A percentile compares a stretch with the other conserved stretches of the same genome.
phyloP scores from a whole-genome alignment of 2,888 invertebrate genomes.

The Orchestes rusci region DNA sequence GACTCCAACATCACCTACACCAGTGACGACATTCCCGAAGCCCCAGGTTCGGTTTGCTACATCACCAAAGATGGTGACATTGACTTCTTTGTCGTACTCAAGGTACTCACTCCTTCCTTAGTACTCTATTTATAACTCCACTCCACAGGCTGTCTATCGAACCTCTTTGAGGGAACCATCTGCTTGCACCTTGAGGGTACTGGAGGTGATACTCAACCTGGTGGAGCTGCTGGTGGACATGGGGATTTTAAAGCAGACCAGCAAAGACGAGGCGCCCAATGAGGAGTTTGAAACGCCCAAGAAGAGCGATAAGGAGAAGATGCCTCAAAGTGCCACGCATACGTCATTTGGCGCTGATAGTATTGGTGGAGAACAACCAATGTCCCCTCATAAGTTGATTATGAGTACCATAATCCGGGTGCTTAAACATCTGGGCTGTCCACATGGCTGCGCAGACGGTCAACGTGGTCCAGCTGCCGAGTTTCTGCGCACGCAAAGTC shows the following conservation, averaged over 20 bases:
- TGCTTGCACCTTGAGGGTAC: constrained; percentile 78
- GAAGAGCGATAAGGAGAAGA: constrained; percentile 30
- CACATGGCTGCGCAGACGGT: constrained; percentile 85
- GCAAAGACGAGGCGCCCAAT: constrained; percentile 43
- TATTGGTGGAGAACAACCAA: constrained; percentile 47
- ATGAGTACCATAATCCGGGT: constrained; percentile 73
- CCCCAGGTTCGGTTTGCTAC: constrained; percentile 81
- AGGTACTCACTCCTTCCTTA: no score
- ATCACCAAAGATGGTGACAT: constrained; percentile 94
- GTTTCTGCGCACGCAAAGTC: constrained; percentile 81
- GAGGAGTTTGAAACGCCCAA: constrained; percentile 31
- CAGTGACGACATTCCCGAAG: constrained; percentile 80
- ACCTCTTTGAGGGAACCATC: constrained; percentile 78
- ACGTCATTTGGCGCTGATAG: constrained; percentile 40
- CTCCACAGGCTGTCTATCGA: constrained; percentile 70
- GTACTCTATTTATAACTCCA: no score
- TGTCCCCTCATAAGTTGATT: constrained; percentile 62
- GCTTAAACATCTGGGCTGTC: constrained; percentile 86
- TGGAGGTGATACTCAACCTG: constrained; percentile 88
- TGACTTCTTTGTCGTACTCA: constrained; percentile 79
- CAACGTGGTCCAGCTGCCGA: constrained; percentile 84
- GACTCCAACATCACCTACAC: constrained; percentile 88
- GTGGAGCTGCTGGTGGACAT: constrained; percentile 88
- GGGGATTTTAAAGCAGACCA: constrained; percentile 63
- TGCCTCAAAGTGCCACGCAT: constrained; percentile 28